phyloP scores from a whole-genome alignment of 2,797 vertebrate species.

The Hapalemur alaotrensis region DNA sequence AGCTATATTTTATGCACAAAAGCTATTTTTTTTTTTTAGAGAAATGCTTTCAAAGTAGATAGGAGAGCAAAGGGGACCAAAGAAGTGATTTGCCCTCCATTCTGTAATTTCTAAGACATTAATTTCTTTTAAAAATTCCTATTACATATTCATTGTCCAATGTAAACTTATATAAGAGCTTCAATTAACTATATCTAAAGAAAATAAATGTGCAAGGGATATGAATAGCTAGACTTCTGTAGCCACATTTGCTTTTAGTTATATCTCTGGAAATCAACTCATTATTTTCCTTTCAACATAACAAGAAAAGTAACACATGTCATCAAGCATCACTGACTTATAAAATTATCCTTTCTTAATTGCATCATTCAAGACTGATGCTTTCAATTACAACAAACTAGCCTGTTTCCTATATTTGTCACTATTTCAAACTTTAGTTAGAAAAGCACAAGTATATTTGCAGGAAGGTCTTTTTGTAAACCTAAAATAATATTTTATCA shows the following conservation, averaged over 20 bases:
- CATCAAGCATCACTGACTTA: neutral
- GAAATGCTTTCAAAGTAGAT: neutral
- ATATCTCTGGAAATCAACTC: neutral
- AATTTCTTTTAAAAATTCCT: neutral
- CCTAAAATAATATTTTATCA: neutral
- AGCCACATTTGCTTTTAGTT: neutral
- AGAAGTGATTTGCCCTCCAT: neutral
- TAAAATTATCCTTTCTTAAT: neutral
- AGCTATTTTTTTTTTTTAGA: neutral
- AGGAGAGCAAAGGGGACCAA: neutral
- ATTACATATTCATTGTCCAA: neutral
- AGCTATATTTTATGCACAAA: neutral
- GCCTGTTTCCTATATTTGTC: neutral
- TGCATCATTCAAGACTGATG: neutral
- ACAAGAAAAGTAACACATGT: neutral
- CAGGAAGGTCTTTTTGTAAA: neutral
- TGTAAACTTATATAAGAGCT: neutral
- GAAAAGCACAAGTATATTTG: neutral
- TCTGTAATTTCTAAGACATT: neutral
- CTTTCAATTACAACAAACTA: neutral
- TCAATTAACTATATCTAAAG: neutral
- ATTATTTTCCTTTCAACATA: conserved; percentile 9
- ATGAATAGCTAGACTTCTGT: neutral
- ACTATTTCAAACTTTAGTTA: conserved; percentile 4
- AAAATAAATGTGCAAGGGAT: neutral